Percentiles rank a stretch among this genome's conserved stretches.
Conservation (phyloP, 92 coral and sea anemone species). For the Heteractis magnifica region DNA sequence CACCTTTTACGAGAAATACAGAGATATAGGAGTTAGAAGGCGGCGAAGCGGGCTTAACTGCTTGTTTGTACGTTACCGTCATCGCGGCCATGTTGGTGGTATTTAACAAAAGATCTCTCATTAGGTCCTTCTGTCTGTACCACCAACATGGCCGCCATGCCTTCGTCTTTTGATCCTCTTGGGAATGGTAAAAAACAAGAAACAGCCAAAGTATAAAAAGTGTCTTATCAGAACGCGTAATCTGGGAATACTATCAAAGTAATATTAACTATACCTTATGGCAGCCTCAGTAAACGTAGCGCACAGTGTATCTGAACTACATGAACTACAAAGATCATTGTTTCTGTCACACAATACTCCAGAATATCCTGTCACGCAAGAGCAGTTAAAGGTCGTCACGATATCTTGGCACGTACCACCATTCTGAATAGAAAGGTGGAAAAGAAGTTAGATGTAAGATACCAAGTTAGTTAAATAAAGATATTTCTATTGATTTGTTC, state of each 20-base stretch:
- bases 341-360: conserved; percentile 54
- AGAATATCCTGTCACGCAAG: conserved; percentile 44
- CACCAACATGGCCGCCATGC: too few species aligned
- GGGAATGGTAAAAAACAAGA: too few species aligned
- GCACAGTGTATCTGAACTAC: conserved; percentile 44
- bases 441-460: neutral
- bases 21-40: neutral
- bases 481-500: too few species aligned
- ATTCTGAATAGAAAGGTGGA: conserved; percentile 19
- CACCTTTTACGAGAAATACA: conserved; percentile 48
- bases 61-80: too few species aligned
- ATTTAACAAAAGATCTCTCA: too few species aligned
- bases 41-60: neutral
- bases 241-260: too few species aligned
- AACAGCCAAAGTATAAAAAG: too few species aligned
- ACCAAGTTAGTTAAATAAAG: too few species aligned
- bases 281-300: conserved; percentile 40
- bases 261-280: conserved; percentile 34
- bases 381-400: conserved; percentile 44
- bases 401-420: conserved; percentile 57
- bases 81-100: too few species aligned
- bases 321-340: conserved; percentile 33
- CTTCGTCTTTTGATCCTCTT: too few species aligned
- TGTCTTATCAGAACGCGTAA: too few species aligned
- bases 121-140: too few species aligned